A percentile compares a stretch with the other conserved stretches of the same genome.
These are phyloP conservation scores for Clanis bilineata DNA, from an alignment of 2,888 invertebrate genomes.

Conservation along the genomic window DNA sequence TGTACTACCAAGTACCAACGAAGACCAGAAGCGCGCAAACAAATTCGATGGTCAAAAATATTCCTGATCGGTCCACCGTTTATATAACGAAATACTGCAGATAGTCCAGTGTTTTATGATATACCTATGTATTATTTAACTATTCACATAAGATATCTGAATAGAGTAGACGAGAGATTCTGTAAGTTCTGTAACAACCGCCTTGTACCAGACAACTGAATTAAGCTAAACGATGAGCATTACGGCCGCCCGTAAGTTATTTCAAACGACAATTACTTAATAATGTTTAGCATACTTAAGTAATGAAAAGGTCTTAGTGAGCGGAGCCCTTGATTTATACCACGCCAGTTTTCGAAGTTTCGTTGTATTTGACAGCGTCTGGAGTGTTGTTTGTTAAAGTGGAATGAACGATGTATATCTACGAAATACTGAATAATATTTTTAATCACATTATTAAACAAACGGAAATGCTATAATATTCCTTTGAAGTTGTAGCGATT, in stretches of 20 bases:
- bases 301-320: slow-evolving; percentile 1
- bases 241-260: background rate
- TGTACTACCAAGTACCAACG: too few relatives aligned
- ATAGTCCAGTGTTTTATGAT: too few relatives aligned
- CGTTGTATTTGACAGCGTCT: background rate
- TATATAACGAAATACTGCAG: too few relatives aligned
- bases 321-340: background rate
- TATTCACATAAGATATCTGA: too few relatives aligned
- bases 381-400: background rate
- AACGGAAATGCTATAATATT: too few relatives aligned
- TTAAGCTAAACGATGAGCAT: slow-evolving; percentile 1
- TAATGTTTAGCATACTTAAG: slow-evolving; percentile 8
- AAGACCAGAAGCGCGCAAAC: too few relatives aligned
- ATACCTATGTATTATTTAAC: too few relatives aligned
- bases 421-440: background rate
- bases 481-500: too few relatives aligned
- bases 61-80: too few relatives aligned
- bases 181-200: background rate
- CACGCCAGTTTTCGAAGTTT: background rate
- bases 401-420: background rate
- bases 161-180: too few relatives aligned
- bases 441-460: too few relatives aligned
- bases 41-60: too few relatives aligned
- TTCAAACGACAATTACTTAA: slow-evolving; percentile 1
- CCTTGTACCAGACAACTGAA: background rate